Base-by-base conservation (phyloP, 2,113 vertebrate species). In the Aramus guarauna region DNA sequence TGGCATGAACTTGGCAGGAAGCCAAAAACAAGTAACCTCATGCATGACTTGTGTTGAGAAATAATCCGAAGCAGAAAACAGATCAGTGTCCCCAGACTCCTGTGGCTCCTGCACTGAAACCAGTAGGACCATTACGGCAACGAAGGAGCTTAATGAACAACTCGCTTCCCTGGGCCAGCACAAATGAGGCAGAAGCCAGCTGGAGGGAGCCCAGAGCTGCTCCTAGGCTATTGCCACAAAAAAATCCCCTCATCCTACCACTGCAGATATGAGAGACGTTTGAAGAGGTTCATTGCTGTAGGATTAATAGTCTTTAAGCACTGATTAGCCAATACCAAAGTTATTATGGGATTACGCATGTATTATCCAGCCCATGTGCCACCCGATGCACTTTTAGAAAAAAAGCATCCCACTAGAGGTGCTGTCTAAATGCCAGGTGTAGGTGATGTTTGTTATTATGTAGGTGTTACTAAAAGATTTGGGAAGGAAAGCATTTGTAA, bases 121-220 rank as follows among this genome's bases (percentile, higher is more conserved):
- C 74, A 88, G 36, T 4, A 79, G 50, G 76, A 50, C 53, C 34
- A 20, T 82, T 82, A 52, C 12, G 73, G 71, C 32, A 39, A 52
- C 52, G 36, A 68, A 72, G 45, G 53, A 85, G 53, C 41, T 45
- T 69, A 87, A 89, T 69, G 72, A 91, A 68, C 73, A 84, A 1
- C 48, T 89, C 11, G 1, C 39, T 62, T 72, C 59, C 60, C 60
- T 81, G 80, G 62, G 64, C 58, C 66, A 90, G 45, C 2, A 66
- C 36, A 58, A 32, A 81, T 2, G 5, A 92, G 24, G 79, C 69
- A 95, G 80, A 92, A 94, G 75, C 3, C 32, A 50, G 58, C 75
- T 79, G 76, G 53, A 92, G 73, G 53, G 45, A 82, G 74, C 92
- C 92, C 66, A 76, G 86, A 86, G 94, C 86, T 85, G 83, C 58